Evolutionary conservation across 1,140 invertebrate genomes (phyloP).

Genomic region (Drosophila lini): DNA sequence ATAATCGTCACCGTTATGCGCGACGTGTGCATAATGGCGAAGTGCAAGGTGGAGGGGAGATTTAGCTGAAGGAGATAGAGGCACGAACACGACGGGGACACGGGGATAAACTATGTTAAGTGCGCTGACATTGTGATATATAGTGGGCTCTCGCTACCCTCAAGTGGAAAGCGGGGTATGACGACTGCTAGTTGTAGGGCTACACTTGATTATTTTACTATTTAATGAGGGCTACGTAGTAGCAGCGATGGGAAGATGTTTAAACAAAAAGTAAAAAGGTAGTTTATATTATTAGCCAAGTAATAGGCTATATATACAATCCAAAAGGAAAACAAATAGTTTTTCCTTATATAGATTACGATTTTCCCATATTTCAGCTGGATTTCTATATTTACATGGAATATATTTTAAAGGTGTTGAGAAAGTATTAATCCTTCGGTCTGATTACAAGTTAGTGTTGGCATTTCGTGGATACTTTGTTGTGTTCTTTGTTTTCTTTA

Average conservation of each 20-base stretch:
- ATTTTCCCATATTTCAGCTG: not conserved
- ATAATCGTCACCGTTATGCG: constrained; percentile 82
- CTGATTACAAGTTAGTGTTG: not conserved
- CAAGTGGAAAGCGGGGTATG: constrained; percentile 5
- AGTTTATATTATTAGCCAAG: not conserved
- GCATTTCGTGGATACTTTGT: constrained; percentile 1
- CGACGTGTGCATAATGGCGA: constrained; percentile 77
- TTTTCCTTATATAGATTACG: not conserved
- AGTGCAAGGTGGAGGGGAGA: constrained; percentile 7
- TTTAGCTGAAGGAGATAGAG: constrained; percentile 1
- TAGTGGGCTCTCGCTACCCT: constrained; percentile 46
- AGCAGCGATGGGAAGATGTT: not conserved
- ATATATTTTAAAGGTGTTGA: too few species aligned
- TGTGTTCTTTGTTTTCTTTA: constrained; percentile 7
- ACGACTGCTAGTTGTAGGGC: not conserved
- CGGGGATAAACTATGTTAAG: constrained; percentile 77
- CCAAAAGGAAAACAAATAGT: not conserved
- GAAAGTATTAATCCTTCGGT: constrained; percentile 3
- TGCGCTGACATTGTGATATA: constrained; percentile 79
- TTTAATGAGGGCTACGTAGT: not conserved
- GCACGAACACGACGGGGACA: constrained; percentile 35
- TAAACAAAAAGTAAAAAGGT: too few species aligned
- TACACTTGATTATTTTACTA: constrained; percentile 9
- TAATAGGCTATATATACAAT: too few species aligned
- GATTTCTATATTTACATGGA: not conserved